Percentiles rank a stretch among this genome's conserved stretches.
Conservation (phyloP, 2,113 vertebrate genomes). For the Anhinga anhinga region DNA sequence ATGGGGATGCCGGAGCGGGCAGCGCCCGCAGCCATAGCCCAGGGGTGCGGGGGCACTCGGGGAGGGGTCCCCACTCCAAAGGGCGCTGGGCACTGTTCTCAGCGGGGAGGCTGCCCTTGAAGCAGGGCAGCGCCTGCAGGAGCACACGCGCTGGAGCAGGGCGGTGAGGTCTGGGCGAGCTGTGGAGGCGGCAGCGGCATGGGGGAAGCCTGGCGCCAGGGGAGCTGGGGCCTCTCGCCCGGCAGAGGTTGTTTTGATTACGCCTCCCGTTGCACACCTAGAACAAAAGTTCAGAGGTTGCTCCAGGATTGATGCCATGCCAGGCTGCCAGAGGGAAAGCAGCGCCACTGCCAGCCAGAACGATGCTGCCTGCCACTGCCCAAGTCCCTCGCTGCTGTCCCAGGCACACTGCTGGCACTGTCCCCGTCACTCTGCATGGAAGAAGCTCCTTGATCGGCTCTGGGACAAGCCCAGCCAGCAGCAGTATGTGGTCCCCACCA, state of each 20-base stretch:
- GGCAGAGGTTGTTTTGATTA: not conserved
- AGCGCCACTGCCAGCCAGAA: not conserved
- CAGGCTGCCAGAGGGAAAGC: not conserved
- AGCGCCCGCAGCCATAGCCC: not conserved
- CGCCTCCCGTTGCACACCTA: not conserved
- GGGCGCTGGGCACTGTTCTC: not conserved
- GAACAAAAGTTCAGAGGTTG: slow-evolving; percentile 42
- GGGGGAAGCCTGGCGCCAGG: not conserved
- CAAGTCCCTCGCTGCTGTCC: accelerated
- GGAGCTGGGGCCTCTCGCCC: not conserved
- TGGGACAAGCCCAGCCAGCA: not conserved
- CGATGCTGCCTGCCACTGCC: not conserved
- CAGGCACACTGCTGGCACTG: not conserved
- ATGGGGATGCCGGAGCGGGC: not conserved
- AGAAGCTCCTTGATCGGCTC: not conserved
- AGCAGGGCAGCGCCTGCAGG: not conserved
- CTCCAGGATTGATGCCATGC: not conserved
- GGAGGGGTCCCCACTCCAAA: accelerated
- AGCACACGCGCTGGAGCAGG: not conserved
- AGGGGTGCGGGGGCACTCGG: accelerated
- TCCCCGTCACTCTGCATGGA: not conserved
- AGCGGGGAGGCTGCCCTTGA: accelerated
- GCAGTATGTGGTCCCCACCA: accelerated
- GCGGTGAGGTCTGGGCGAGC: accelerated
- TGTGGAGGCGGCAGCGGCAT: accelerated